These are phyloP conservation scores for Cyrtonyx montezumae DNA, from an alignment of 2,113 vertebrate genomes.

Conservation along the genomic window DNA sequence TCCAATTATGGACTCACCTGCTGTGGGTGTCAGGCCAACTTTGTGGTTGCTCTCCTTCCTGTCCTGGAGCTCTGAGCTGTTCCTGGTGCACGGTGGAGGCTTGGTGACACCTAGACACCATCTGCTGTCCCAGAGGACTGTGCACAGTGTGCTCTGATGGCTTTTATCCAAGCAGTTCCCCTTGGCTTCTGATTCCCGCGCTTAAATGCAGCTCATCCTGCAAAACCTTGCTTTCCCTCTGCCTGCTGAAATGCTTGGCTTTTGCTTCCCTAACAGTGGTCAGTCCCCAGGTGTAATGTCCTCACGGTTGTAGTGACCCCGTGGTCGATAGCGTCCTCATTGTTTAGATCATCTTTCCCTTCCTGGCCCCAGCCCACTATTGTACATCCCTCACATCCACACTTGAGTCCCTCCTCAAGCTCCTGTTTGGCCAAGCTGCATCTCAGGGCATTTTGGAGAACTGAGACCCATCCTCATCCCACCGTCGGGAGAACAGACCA, in stretches of 20 bases:
- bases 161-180: neutral
- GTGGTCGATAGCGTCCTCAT: no score
- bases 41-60: neutral
- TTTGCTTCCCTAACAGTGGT: neutral
- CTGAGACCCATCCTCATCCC: neutral
- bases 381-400: neutral
- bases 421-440: neutral
- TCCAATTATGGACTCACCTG: neutral
- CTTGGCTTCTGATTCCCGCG: neutral
- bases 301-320: neutral
- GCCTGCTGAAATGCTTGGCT: neutral
- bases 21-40: neutral
- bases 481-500: neutral
- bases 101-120: neutral
- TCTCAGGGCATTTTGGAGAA: neutral
- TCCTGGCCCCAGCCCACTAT: neutral
- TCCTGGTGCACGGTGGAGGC: no score
- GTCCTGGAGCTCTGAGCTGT: neutral
- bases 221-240: neutral
- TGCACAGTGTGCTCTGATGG: neutral
- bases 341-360: neutral
- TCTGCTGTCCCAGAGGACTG: rapidly evolving
- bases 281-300: neutral
- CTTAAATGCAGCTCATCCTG: neutral
- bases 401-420: neutral